Evolutionary conservation across 2,888 invertebrate species (phyloP).

Genomic region (Phyllotreta cruciferae): DNA sequence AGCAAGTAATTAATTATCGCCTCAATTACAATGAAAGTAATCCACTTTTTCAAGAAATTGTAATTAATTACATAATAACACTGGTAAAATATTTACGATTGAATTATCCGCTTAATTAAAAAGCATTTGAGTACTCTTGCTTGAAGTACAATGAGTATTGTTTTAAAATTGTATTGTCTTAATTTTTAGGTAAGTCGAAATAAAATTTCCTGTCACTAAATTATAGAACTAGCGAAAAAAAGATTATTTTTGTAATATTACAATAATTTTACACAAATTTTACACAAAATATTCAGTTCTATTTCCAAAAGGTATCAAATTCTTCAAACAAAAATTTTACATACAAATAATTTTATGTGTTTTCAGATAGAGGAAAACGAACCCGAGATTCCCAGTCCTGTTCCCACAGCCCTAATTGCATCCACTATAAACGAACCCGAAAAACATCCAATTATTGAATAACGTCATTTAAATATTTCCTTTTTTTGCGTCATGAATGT

Average conservation of each 20-base stretch:
- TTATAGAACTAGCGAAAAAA: too few species aligned
- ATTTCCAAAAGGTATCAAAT: background rate
- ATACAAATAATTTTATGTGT: constrained; percentile 7
- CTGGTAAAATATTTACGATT: too few species aligned
- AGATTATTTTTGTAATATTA: too few species aligned
- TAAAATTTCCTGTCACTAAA: background rate
- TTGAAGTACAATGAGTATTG: too few species aligned
- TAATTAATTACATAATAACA: too few species aligned
- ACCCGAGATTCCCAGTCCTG: constrained; percentile 32
- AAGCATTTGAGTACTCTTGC: too few species aligned
- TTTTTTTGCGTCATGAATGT: too few species aligned
- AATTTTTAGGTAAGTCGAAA: constrained; percentile 10
- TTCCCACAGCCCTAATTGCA: constrained; percentile 21
- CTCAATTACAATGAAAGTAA: too few species aligned
- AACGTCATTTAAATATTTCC: background rate
- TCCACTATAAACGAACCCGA: constrained; percentile 16
- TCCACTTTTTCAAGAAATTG: too few species aligned
- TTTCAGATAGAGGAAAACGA: constrained; percentile 37
- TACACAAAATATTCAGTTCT: constrained; percentile 1
- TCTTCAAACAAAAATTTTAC: background rate
- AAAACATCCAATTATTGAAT: constrained; percentile 19
- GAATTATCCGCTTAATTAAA: too few species aligned
- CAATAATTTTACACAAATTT: too few species aligned
- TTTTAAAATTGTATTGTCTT: background rate
- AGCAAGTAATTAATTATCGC: too few species aligned